Percentiles rank a stretch among this genome's conserved stretches.
These are phyloP conservation scores for Drosophila repleta DNA, from an alignment of 1,140 invertebrate species.

Conservation along the genomic window DNA sequence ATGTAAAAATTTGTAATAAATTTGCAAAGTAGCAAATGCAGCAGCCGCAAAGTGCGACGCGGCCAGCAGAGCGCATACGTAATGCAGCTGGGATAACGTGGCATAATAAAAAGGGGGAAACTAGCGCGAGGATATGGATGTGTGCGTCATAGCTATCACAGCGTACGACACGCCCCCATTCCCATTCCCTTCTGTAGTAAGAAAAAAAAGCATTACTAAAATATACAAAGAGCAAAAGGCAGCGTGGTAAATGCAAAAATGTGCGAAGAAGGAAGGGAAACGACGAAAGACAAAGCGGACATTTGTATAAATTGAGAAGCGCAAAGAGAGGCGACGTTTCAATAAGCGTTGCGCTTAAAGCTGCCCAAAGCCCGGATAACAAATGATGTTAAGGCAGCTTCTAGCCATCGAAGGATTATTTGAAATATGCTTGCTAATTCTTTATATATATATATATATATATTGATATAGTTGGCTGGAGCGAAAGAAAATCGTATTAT, in stretches of 20 bases:
- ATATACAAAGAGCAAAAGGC: slow-evolving; percentile 37
- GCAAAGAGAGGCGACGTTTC: slow-evolving; percentile 41
- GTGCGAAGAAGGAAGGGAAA: slow-evolving; percentile 11
- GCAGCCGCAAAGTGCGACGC: slow-evolving; percentile 55
- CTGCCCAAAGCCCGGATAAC: too few relatives aligned
- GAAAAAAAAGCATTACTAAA: slow-evolving; percentile 54
- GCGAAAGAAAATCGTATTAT: too few relatives aligned
- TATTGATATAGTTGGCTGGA: too few relatives aligned
- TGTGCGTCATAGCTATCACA: slow-evolving; percentile 45
- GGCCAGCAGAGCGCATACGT: slow-evolving; percentile 71
- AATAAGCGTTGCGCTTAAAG: not conserved
- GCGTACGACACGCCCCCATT: not conserved
- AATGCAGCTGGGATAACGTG: slow-evolving; percentile 60
- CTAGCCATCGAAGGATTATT: too few relatives aligned
- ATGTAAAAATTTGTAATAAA: slow-evolving; percentile 82
- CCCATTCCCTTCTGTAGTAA: not conserved
- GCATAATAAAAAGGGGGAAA: slow-evolving; percentile 71
- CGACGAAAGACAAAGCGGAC: slow-evolving; percentile 58
- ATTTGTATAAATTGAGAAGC: slow-evolving; percentile 62
- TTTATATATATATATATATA: too few relatives aligned
- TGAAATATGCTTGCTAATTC: too few relatives aligned
- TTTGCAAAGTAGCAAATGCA: slow-evolving; percentile 81
- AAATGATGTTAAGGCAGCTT: not conserved
- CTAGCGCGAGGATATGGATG: slow-evolving; percentile 74
- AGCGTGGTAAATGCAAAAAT: slow-evolving; percentile 50